phyloP scores from a whole-genome alignment of 2,888 invertebrate genomes.

The Calameuta filiformis region DNA sequence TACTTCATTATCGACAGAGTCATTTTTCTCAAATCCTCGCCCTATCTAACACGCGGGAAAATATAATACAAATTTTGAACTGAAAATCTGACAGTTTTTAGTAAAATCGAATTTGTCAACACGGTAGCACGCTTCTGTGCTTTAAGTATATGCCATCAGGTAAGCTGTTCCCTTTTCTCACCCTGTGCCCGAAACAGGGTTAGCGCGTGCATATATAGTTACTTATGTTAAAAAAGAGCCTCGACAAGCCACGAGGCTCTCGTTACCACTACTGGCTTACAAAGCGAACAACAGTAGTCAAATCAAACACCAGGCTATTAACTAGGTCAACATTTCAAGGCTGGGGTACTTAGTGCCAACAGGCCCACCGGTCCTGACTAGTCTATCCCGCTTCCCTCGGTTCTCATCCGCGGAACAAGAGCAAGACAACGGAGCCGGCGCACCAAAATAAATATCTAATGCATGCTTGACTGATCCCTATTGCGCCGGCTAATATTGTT shows the following conservation, averaged over 20 bases:
- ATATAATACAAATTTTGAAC: not conserved
- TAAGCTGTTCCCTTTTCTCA: slow-evolving; percentile 2
- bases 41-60: not conserved
- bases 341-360: slow-evolving; percentile 47
- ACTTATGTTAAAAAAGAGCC: slow-evolving; percentile 13
- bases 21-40: not conserved
- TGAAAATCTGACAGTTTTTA: not conserved
- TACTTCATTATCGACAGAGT: not conserved
- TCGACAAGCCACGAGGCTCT: slow-evolving; percentile 26
- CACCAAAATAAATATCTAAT: slow-evolving; percentile 56
- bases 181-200: not conserved
- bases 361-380: slow-evolving; percentile 16
- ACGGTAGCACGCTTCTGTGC: not conserved
- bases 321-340: slow-evolving; percentile 60
- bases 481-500: slow-evolving; percentile 52
- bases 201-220: slow-evolving; percentile 10
- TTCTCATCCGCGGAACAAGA: slow-evolving; percentile 28
- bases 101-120: not conserved
- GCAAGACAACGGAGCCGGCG: slow-evolving; percentile 37
- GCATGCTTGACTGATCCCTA: slow-evolving; percentile 32
- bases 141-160: not conserved
- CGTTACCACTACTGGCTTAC: slow-evolving; percentile 45
- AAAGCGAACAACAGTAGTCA: slow-evolving; percentile 56
- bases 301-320: slow-evolving; percentile 64
- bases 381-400: not conserved